phyloP scores from a whole-genome alignment of 2,888 invertebrate genomes.

The Pachymerium ferrugineum region DNA sequence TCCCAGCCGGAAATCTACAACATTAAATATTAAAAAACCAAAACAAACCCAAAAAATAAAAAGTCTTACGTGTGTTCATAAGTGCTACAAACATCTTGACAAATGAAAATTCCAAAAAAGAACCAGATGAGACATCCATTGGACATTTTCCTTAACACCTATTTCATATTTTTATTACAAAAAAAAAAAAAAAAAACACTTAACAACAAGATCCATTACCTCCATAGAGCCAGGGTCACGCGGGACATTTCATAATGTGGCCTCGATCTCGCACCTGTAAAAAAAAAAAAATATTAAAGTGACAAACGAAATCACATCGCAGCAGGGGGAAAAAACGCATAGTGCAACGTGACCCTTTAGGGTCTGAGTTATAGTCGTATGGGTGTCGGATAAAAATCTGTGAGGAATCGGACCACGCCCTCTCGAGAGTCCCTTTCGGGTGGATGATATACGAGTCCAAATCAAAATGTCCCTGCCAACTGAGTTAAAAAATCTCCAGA shows the following conservation, averaged over 20 bases:
- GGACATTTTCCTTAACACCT: neutral
- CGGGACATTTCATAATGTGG: neutral
- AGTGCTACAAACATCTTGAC: neutral
- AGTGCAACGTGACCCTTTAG: neutral
- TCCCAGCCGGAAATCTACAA: constrained; percentile 34
- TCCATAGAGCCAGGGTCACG: neutral
- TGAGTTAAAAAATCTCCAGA: neutral
- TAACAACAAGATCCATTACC: neutral
- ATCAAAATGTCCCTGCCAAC: constrained; percentile 2
- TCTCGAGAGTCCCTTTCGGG: neutral
- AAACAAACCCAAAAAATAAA: neutral
- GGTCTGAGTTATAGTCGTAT: neutral
- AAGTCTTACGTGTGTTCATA: neutral
- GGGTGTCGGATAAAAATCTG: constrained; percentile 5
- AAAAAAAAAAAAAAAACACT: neutral
- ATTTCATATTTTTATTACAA: neutral
- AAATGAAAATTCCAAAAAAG: neutral
- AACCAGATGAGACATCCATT: neutral
- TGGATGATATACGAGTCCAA: neutral
- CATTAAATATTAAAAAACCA: neutral
- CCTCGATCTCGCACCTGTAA: constrained; percentile 2
- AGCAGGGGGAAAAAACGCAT: neutral
- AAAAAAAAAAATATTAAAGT: neutral
- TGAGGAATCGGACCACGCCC: neutral
- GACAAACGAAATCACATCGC: neutral